Evolutionary conservation across 1,140 invertebrate genomes (phyloP), one percentile per base, ranked within the genome.

Genomic region (Monomorium pharaonis): DNA sequence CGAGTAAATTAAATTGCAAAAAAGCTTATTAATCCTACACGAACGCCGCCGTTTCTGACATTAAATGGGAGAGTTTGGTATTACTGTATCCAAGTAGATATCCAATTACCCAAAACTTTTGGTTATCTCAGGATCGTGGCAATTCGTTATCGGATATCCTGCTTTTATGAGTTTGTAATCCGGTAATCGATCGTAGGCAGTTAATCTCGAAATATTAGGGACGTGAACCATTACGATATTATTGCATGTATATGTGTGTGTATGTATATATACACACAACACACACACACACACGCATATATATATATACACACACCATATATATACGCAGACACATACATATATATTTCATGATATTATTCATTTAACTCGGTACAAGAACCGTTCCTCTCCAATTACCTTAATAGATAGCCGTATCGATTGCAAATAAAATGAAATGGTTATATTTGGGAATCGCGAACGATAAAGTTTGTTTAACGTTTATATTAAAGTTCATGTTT

Each of bases 61-160:
- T 2, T 10, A 12, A 80, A 33, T 9, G 21, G 12, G 47, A 44
- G 21, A 58, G n/a, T 58, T 58, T 72, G 78, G 67, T 83, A 72
- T 83, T 83, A 74, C 51, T 74, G 67, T 74, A 83, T 83, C 78
- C 67, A 83, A 83, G 78, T 83, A 83, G 78, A 72, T 83, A 83
- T 83, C 78, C 78, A 83, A 83, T 83, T 83, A 83, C 37, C 54
- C 51, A 67, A 83, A 83, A 83, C 78, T 83, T 83, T 83, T 37
- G 78, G 78, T 83, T 83, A 83, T 83, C 78, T 83, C 78, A 83
- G 67, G 51, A 83, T 83, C 78, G 37, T 24, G 56, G 78, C 78
- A 83, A 83, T 83, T 83, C 78, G 78, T 83, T 83, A 83, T 83
- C 67, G 78, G 78, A 83, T 83, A 83, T 83, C 78, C 78, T 44